phyloP scores from a whole-genome alignment of 2,113 vertebrate species.

The Natator depressus region DNA sequence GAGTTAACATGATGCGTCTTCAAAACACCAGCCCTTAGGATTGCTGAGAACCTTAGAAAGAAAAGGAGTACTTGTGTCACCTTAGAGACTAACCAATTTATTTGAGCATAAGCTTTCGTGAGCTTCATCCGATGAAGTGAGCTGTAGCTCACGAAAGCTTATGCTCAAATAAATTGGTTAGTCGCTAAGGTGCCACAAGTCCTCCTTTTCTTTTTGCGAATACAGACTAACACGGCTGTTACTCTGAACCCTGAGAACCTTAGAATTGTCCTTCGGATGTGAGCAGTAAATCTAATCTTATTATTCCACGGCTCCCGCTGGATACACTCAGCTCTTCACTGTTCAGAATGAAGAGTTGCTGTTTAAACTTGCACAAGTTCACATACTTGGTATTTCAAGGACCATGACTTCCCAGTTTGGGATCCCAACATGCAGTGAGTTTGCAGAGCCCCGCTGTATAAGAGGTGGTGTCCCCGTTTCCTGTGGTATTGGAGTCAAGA shows the following conservation, averaged over 20 bases:
- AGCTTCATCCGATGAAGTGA: no score
- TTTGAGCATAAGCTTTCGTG: no score
- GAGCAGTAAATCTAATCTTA: neutral
- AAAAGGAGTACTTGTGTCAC: no score
- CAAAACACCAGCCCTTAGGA: neutral
- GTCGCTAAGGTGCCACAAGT: no score
- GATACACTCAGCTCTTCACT: fast-evolving
- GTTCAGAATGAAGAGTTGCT: neutral
- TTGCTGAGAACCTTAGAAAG: neutral
- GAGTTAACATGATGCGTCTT: neutral
- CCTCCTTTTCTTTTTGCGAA: no score
- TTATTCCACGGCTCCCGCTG: neutral
- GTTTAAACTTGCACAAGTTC: neutral
- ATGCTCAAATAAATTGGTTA: no score
- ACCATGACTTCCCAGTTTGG: neutral
- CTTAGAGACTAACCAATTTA: no score
- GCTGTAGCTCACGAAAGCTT: no score
- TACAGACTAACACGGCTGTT: no score
- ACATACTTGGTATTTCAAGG: neutral
- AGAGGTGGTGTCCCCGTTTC: neutral
- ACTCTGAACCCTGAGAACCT: neutral
- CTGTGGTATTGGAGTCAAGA: neutral
- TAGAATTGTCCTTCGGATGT: neutral
- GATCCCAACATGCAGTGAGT: neutral
- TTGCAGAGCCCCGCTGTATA: neutral